These are phyloP conservation scores for Caradrina clavipalpis DNA, from an alignment of 2,888 invertebrate genomes.

Conservation along the genomic window DNA sequence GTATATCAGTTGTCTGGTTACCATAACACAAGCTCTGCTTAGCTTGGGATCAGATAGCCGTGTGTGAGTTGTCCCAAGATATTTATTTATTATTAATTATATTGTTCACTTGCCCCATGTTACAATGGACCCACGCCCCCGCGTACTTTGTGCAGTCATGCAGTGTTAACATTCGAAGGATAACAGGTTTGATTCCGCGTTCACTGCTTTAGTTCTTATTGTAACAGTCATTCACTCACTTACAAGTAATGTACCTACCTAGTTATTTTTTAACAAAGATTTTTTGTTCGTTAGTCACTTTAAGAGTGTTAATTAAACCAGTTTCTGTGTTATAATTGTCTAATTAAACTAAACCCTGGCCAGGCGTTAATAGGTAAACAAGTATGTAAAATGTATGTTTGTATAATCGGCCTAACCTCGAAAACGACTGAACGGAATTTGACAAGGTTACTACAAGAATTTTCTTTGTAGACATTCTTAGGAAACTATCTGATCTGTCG, in stretches of 20 bases:
- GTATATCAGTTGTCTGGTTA: too few relatives aligned
- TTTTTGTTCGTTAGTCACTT: slow-evolving; percentile 36
- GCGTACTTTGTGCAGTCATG: neutral
- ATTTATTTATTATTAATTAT: too few relatives aligned
- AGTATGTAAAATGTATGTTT: neutral
- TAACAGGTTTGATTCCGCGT: slow-evolving; percentile 74
- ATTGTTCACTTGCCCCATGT: too few relatives aligned
- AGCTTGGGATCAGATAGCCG: too few relatives aligned
- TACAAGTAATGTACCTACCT: neutral
- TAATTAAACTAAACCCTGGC: slow-evolving; percentile 2
- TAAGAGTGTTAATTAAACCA: slow-evolving; percentile 1
- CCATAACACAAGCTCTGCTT: too few relatives aligned
- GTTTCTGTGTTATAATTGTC: slow-evolving; percentile 14
- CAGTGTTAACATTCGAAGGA: slow-evolving; percentile 64
- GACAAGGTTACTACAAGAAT: slow-evolving; percentile 16
- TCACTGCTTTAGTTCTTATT: slow-evolving; percentile 42
- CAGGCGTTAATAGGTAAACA: neutral
- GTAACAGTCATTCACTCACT: slow-evolving; percentile 25
- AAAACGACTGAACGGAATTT: slow-evolving; percentile 7
- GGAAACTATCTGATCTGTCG: neutral
- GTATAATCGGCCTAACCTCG: slow-evolving; percentile 17
- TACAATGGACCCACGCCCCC: slow-evolving; percentile 17
- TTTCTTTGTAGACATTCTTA: neutral
- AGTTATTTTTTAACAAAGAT: slow-evolving; percentile 18
- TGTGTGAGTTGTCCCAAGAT: too few relatives aligned